Evolutionary conservation across 2,113 vertebrate species (phyloP).

Genomic region (Epinephelus fuscoguttatus): DNA sequence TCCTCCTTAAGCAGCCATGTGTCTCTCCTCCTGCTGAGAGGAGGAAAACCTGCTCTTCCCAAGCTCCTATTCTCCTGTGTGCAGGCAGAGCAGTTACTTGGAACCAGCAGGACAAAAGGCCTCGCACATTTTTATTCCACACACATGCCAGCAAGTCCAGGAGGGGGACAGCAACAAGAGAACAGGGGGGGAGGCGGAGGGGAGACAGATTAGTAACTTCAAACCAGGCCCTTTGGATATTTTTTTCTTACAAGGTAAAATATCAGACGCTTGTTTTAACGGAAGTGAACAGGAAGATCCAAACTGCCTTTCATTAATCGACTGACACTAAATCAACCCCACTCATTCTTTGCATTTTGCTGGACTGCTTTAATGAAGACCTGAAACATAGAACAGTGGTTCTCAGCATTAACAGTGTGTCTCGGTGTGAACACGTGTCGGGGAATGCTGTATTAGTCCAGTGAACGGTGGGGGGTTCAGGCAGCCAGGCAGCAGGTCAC

Average conservation of each 20-base stretch:
- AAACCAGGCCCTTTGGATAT: conserved; percentile 18
- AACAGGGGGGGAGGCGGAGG: conserved; percentile 22
- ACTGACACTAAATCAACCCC: not conserved
- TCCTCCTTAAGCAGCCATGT: conserved; percentile 47
- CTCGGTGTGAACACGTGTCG: not conserved
- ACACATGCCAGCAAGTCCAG: conserved; percentile 69
- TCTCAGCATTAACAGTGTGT: not conserved
- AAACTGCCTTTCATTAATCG: not conserved
- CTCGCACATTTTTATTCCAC: conserved; percentile 78
- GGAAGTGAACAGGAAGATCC: not conserved
- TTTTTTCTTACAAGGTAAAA: conserved; percentile 34
- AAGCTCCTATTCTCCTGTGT: conserved; percentile 45
- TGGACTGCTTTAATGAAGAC: not conserved
- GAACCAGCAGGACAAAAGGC: conserved; percentile 70
- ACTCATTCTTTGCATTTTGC: not conserved
- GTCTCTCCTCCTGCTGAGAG: conserved; percentile 20
- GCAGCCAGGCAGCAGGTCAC: conserved; percentile 35
- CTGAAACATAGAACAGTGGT: not conserved
- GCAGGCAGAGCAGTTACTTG: conserved; percentile 42
- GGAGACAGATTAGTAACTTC: conserved; percentile 54
- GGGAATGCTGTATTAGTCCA: conserved; percentile 3
- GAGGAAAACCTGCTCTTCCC: conserved; percentile 27
- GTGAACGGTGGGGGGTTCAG: not conserved
- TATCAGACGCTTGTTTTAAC: conserved; percentile 1
- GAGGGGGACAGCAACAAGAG: conserved; percentile 62